Evolutionary conservation across 2,888 invertebrate genomes (phyloP).

Genomic region (Toxonevra muliebris): DNA sequence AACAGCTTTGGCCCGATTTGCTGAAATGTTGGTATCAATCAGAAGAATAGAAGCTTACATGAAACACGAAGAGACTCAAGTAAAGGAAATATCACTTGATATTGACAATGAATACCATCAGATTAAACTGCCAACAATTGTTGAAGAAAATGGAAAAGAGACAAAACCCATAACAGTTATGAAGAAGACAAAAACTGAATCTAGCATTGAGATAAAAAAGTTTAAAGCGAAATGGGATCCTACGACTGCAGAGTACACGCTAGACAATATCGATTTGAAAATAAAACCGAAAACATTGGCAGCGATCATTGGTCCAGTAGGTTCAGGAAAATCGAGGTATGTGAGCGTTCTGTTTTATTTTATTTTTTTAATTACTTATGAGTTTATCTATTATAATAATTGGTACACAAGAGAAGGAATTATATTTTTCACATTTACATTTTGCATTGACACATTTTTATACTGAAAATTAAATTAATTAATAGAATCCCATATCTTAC

Average conservation of each 20-base stretch:
- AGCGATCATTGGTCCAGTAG: slow-evolving; percentile 78
- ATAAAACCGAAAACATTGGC: slow-evolving; percentile 72
- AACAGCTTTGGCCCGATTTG: slow-evolving; percentile 72
- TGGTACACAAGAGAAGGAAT: no score
- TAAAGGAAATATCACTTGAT: slow-evolving; percentile 45
- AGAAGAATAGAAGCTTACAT: slow-evolving; percentile 69
- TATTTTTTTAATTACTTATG: no score
- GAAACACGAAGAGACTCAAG: slow-evolving; percentile 69
- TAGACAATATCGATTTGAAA: slow-evolving; percentile 72
- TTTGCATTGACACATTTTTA: no score
- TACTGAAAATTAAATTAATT: no score
- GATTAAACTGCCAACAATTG: slow-evolving; percentile 39
- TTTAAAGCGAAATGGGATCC: slow-evolving; percentile 76
- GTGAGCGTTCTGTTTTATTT: no score
- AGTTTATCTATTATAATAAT: no score
- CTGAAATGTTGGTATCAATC: slow-evolving; percentile 72
- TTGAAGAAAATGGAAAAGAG: slow-evolving; percentile 44
- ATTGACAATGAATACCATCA: slow-evolving; percentile 31
- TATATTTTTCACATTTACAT: no score
- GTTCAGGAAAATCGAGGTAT: slow-evolving; percentile 71
- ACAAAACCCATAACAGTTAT: slow-evolving; percentile 38
- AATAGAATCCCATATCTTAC: no score
- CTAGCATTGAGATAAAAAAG: slow-evolving; percentile 70
- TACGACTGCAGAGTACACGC: slow-evolving; percentile 71
- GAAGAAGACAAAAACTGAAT: slow-evolving; percentile 41